These are phyloP conservation scores for Acrossocheilus wenchowensis DNA, from an alignment of 2,797 vertebrate species.

Conservation along the genomic window DNA sequence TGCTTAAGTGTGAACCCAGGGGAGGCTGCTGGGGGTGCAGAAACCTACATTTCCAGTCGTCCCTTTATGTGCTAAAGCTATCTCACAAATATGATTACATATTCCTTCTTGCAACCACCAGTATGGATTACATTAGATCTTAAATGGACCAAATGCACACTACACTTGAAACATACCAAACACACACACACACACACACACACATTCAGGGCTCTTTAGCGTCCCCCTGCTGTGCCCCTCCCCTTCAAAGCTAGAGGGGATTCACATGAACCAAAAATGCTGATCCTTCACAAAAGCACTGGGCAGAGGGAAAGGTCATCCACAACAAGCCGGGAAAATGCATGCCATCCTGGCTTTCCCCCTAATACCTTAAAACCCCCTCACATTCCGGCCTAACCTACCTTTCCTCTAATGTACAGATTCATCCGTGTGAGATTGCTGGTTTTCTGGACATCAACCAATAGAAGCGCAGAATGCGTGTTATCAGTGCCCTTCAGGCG, in stretches of 20 bases:
- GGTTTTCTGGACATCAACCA: constrained; percentile 61
- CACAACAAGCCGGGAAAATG: constrained; percentile 62
- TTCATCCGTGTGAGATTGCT: constrained; percentile 40
- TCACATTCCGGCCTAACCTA: constrained; percentile 63
- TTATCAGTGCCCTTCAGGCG: constrained; percentile 76
- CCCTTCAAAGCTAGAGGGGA: constrained; percentile 55
- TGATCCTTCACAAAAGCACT: constrained; percentile 62
- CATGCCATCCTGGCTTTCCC: constrained; percentile 67
- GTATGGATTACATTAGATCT: constrained; percentile 43
- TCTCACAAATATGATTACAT: constrained; percentile 51
- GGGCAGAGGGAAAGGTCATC: constrained; percentile 69
- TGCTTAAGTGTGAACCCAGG: constrained; percentile 47
- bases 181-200: neutral
- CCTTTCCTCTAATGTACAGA: constrained; percentile 64
- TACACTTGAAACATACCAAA: constrained; percentile 13
- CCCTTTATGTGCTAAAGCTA: constrained; percentile 36
- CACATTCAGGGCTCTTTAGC: constrained; percentile 42
- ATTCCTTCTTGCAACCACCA: constrained; percentile 32
- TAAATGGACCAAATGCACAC: constrained; percentile 42
- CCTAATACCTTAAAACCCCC: constrained; percentile 70
- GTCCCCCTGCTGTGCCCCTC: constrained; percentile 56
- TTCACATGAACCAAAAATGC: constrained; percentile 61
- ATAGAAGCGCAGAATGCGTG: constrained; percentile 58
- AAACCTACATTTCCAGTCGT: constrained; percentile 54
- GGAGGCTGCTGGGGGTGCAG: constrained; percentile 44